A percentile compares a stretch with the other conserved stretches of the same genome.
phyloP scores from a whole-genome alignment of 2,113 vertebrate species.

The Neofelis nebulosa region DNA sequence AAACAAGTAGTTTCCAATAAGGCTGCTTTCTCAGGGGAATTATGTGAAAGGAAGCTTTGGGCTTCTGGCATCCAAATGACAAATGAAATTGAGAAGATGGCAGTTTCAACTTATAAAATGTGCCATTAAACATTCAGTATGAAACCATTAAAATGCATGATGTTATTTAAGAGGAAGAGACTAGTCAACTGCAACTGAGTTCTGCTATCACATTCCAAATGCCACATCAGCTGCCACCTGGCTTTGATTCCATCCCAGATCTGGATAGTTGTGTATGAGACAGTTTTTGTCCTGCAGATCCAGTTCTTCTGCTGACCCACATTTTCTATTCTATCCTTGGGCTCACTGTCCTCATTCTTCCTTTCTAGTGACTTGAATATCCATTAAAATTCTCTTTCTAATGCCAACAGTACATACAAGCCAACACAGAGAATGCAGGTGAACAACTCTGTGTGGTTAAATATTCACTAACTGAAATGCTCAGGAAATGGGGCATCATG shows the following conservation, averaged over 20 bases:
- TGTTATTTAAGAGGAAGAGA: constrained; percentile 56
- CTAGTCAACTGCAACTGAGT: constrained; percentile 55
- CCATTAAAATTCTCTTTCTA: neutral
- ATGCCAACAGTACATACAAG: neutral
- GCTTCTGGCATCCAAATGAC: constrained; percentile 42
- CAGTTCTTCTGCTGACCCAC: neutral
- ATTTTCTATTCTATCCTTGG: neutral
- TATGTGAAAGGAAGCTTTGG: constrained; percentile 42
- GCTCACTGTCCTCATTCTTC: neutral
- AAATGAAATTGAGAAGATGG: constrained; percentile 55
- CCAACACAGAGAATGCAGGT: neutral
- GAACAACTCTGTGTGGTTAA: neutral
- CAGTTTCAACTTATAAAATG: constrained; percentile 49
- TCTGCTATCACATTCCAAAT: constrained; percentile 30
- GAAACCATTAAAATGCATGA: constrained; percentile 58
- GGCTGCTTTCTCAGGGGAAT: neutral
- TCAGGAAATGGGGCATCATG: neutral
- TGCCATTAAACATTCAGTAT: constrained; percentile 57
- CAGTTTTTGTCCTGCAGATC: neutral
- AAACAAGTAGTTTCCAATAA: constrained; percentile 33
- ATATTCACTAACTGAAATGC: neutral
- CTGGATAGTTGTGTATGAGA: neutral
- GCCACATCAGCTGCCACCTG: constrained; percentile 45
- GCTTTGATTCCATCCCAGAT: neutral
- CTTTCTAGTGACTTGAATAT: neutral